Base-by-base conservation (phyloP, 2,113 vertebrate species). In the Proterorhinus semilunaris region DNA sequence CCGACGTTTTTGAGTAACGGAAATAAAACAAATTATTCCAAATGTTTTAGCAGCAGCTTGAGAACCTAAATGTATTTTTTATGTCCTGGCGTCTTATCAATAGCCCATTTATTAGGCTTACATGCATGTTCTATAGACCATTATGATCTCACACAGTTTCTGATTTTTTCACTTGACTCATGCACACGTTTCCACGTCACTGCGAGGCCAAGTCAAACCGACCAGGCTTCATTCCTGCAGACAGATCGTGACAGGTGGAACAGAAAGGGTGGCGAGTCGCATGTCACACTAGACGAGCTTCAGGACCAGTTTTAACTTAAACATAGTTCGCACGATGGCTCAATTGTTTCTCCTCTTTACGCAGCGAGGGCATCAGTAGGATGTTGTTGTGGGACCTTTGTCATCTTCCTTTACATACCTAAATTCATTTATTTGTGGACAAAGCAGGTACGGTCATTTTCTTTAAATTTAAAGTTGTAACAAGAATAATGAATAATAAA, bases 201-300 rank as follows among this genome's bases (percentile, higher is more conserved):
- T 43, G 57, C 52, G 13, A 6, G 53, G 6, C 53, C 52, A 72
- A 61, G 57, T 74, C 62, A 79, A 87, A 91, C 89, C 72, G 49
- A 86, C 84, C 75, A 42, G 69, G 7, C 85, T 79, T 88, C 90
- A 92, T 92, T 92, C 91, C 89, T 82, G 6, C 50, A 51, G 75
- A 82, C 86, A 66, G 75, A 68, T 65, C 78, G 66, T 52, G 1
- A 1, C 63, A 62, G 45, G 50, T 45, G 10, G 49, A 59, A 58
- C 73, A 51, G 49, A 59, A 61, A 77, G 58, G 80, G 72, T 78
- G 75, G 73, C 50, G 68, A 75, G 50, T 54, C 43, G 43, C 57
- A 42, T 1, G 27, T 71, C 47, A 16, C 12, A 8, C 52, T 27
- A 59, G 48, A 21, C 13, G 43, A 61, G 16, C 44, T 2, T 53